Conservation (phyloP, 1,140 invertebrate genomes). For the Oncopeltus fasciatus region DNA sequence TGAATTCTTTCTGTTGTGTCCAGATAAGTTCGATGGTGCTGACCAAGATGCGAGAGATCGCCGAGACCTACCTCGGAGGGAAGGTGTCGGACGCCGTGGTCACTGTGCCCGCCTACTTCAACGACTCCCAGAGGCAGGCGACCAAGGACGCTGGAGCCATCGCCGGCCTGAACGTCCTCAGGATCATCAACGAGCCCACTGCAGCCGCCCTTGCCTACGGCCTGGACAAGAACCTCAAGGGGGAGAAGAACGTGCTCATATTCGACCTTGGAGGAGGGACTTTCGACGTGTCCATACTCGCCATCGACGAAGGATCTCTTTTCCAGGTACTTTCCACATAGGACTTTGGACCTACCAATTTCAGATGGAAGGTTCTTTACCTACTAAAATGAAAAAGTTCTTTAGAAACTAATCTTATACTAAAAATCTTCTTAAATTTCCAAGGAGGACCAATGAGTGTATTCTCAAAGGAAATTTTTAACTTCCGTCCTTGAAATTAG, state of each 20-base stretch:
- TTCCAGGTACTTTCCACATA: too few species aligned
- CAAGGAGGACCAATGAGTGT: too few species aligned
- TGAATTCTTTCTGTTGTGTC: too few species aligned
- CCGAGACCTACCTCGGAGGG: conserved; percentile 33
- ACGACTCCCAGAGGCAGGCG: conserved; percentile 79
- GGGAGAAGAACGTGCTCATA: conserved; percentile 56
- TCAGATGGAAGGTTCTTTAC: too few species aligned
- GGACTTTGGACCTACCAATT: too few species aligned
- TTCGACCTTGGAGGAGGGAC: conserved; percentile 63
- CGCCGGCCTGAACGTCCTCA: conserved; percentile 53
- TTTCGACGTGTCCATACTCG: conserved; percentile 75
- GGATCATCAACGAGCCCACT: conserved; percentile 69
- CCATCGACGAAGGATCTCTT: conserved; percentile 68
- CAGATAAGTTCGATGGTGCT: conserved; percentile 46
- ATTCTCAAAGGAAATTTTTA: too few species aligned
- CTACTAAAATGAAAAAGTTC: too few species aligned
- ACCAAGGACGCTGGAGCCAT: conserved; percentile 73
- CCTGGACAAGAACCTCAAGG: conserved; percentile 66
- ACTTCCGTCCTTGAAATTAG: too few species aligned
- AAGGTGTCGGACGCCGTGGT: conserved; percentile 32
- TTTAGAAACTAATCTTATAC: too few species aligned
- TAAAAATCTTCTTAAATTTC: too few species aligned
- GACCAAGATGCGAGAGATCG: conserved; percentile 43
- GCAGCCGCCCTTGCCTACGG: conserved; percentile 74
- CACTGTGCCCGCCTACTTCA: conserved; percentile 43